Conservation (phyloP, 2,797 vertebrate genomes). For the Arvicola amphibius region DNA sequence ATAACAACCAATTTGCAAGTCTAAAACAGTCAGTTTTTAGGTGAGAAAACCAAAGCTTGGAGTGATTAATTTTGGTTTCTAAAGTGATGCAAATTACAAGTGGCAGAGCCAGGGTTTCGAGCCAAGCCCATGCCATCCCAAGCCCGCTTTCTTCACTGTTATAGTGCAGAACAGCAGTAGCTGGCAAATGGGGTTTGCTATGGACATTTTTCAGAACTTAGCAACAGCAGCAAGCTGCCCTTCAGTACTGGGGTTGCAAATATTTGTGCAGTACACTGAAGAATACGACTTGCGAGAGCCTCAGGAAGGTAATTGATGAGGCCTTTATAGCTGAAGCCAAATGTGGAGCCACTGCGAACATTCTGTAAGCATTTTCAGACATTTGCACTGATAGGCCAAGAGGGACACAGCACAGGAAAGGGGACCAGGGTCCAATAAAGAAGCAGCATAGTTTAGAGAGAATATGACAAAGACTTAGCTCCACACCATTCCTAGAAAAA, state of each 20-base stretch:
- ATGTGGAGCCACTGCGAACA: background rate
- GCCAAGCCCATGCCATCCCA: constrained; percentile 37
- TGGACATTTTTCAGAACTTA: constrained; percentile 58
- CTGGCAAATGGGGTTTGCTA: constrained; percentile 15
- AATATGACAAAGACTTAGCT: background rate
- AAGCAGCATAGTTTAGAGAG: background rate
- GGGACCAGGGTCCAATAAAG: background rate
- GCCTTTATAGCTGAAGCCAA: background rate
- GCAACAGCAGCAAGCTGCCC: constrained; percentile 14
- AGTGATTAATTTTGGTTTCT: constrained; percentile 69
- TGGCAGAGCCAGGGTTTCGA: constrained; percentile 29
- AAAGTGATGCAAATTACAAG: constrained; percentile 61
- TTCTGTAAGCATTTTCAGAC: background rate
- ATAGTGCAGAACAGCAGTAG: background rate
- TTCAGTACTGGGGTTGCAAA: constrained; percentile 25
- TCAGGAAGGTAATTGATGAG: background rate
- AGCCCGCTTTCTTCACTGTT: constrained; percentile 16
- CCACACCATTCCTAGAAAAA: background rate
- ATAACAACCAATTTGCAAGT: background rate
- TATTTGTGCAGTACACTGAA: constrained; percentile 19
- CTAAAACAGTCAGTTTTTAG: constrained; percentile 30
- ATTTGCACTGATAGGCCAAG: background rate
- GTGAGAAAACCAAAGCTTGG: constrained; percentile 35
- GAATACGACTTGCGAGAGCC: background rate
- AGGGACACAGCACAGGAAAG: background rate